These are phyloP conservation scores for Melopsittacus undulatus DNA, from an alignment of 2,797 vertebrate genomes.

Conservation along the genomic window DNA sequence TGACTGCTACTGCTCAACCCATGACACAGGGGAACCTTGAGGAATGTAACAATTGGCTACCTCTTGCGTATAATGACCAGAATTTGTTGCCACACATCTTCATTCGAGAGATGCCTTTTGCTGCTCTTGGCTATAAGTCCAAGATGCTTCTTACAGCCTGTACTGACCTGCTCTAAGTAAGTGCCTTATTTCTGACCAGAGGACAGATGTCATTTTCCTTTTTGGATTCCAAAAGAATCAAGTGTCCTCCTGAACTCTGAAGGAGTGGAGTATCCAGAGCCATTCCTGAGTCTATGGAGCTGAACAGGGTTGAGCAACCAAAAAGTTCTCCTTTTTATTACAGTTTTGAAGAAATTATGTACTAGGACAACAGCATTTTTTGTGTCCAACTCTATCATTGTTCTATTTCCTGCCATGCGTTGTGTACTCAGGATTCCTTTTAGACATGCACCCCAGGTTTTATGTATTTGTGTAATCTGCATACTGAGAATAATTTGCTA, in stretches of 20 bases:
- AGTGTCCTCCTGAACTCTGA: neutral
- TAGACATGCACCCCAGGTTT: neutral
- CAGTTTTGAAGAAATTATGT: neutral
- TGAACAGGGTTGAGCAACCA: neutral
- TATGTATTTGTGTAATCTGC: constrained; percentile 10
- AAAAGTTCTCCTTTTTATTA: neutral
- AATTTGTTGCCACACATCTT: neutral
- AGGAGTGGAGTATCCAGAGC: neutral
- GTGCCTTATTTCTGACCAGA: neutral
- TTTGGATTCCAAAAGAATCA: neutral
- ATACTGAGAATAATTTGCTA: constrained; percentile 24
- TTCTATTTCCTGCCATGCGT: neutral
- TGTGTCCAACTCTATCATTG: neutral
- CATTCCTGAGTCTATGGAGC: neutral
- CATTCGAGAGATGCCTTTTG: neutral
- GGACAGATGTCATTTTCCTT: fast-evolving
- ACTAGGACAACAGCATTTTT: neutral
- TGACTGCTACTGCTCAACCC: too few species aligned
- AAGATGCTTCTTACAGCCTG: neutral
- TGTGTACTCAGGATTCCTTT: constrained; percentile 1
- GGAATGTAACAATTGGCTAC: neutral
- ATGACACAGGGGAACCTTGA: neutral
- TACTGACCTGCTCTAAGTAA: neutral
- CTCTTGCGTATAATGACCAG: neutral
- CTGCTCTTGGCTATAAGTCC: neutral